A percentile compares a stretch with the other conserved stretches of the same genome.
phyloP scores from a whole-genome alignment of 2,888 invertebrate species.

The Subacronicta megacephala region DNA sequence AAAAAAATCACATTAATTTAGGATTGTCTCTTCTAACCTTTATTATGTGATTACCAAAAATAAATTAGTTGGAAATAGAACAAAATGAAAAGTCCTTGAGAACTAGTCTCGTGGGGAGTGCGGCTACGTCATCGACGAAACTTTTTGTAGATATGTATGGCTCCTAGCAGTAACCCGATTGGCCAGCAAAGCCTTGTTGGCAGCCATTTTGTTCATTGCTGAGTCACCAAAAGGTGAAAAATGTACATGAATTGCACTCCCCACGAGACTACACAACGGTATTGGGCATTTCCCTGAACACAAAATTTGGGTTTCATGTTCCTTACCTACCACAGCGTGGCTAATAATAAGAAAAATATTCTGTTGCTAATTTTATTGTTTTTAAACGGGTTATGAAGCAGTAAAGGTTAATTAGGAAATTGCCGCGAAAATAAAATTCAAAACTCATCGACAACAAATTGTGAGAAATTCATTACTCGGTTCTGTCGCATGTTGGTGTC shows the following conservation, averaged over 20 bases:
- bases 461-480: constrained; percentile 69
- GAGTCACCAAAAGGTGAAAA: constrained; percentile 91
- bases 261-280: constrained; percentile 90
- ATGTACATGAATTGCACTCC: constrained; percentile 90
- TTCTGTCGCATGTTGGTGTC: constrained; percentile 49
- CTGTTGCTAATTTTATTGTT: constrained; percentile 49
- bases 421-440: constrained; percentile 72
- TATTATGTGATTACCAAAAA: constrained; percentile 60
- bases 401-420: constrained; percentile 51
- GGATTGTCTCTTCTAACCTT: constrained; percentile 19
- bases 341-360: constrained; percentile 67
- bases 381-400: constrained; percentile 40
- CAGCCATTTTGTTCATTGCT: constrained; percentile 91
- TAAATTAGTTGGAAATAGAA: constrained; percentile 74
- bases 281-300: constrained; percentile 90
- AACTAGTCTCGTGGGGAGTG: constrained; percentile 88
- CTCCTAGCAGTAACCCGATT: constrained; percentile 78
- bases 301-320: constrained; percentile 89
- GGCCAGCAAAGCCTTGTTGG: constrained; percentile 87
- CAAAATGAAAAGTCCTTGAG: constrained; percentile 88
- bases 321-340: constrained; percentile 77
- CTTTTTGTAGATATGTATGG: constrained; percentile 82
- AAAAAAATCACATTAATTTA: constrained; percentile 22
- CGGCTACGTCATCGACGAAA: constrained; percentile 82
- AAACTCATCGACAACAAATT: constrained; percentile 71